Base-by-base conservation (phyloP, 2,113 vertebrate genomes). In the Larimichthys polyactis region DNA sequence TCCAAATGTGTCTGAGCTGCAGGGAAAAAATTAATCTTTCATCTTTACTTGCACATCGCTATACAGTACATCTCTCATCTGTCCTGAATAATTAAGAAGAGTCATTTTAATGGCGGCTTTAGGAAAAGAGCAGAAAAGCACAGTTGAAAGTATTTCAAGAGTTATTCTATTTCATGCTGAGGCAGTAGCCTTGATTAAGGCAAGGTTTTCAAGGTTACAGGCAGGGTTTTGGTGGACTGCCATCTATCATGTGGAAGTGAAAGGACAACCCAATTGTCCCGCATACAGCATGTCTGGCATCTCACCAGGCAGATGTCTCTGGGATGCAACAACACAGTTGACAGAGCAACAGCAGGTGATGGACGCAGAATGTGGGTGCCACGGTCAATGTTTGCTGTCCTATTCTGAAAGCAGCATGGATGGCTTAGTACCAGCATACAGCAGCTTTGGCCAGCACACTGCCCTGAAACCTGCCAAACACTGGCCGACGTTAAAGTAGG, bases 181-280 rank as follows among this genome's bases (percentile, higher is more conserved):
- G 82, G 71, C 87, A 74, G 82, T 81, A 64, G 79, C 77, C 77
- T 80, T 88, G 90, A 90, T 91, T 82, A 85, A 85, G 82, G 57
- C 62, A 63, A 87, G 55, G 57, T 74, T 89, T 88, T 93, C 92
- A 93, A 94, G 93, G 93, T 93, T 88, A 92, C 85, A 65, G 83
- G 83, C 81, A 51, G 71, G 87, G 60, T 81, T 79, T 90, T 92
- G 91, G 92, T 91, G 88, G 71, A 78, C 70, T 87, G 91, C 91
- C 92, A 94, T 94, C 90, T 92, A 94, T 94, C 92, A 94, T 89
- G 86, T 90, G 89, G 88, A 83, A 86, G 82, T 59, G 69, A 90
- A 92, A 94, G 92, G 90, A 93, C 89, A 77, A 89, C 75, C 85
- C 79, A 52, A 89, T 89, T 82, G 90, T 91, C 92, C 92, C 63